These are phyloP conservation scores for Bathynomus jamesi DNA, from an alignment of 1,140 invertebrate species.

Conservation along the genomic window DNA sequence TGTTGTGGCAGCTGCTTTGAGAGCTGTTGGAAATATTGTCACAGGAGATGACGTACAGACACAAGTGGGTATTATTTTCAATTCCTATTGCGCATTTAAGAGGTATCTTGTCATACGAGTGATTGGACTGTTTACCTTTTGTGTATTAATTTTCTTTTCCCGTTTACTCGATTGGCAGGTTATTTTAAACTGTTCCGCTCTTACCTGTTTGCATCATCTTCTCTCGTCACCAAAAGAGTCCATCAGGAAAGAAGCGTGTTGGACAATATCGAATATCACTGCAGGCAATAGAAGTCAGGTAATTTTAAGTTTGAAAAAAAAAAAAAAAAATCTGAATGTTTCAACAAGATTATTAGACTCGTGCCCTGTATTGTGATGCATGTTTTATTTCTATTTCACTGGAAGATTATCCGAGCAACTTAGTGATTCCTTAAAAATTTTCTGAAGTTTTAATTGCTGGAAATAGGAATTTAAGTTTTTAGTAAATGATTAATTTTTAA, in stretches of 20 bases:
- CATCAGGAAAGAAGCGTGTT: slow-evolving; percentile 92
- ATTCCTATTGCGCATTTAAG: too few relatives aligned
- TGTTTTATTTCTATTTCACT: not conserved
- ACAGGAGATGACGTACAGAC: slow-evolving; percentile 96
- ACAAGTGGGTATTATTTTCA: slow-evolving; percentile 58
- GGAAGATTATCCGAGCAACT: too few relatives aligned
- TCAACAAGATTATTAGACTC: too few relatives aligned
- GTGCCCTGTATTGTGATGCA: not conserved
- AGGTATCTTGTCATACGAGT: too few relatives aligned
- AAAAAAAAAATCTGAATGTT: too few relatives aligned
- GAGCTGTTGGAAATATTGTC: slow-evolving; percentile 95
- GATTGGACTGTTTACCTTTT: too few relatives aligned
- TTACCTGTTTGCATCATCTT: slow-evolving; percentile 75
- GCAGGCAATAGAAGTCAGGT: slow-evolving; percentile 84
- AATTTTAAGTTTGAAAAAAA: too few relatives aligned
- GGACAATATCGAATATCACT: slow-evolving; percentile 97
- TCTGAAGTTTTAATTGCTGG: too few relatives aligned
- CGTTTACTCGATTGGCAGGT: slow-evolving; percentile 44
- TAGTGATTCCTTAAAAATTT: too few relatives aligned
- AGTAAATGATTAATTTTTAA: too few relatives aligned
- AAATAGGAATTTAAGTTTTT: too few relatives aligned
- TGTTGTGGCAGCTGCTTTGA: slow-evolving; percentile 87
- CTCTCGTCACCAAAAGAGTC: slow-evolving; percentile 71
- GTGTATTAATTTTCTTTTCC: too few relatives aligned
- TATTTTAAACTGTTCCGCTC: slow-evolving; percentile 79